Evolutionary conservation across 2,113 vertebrate genomes (phyloP), one percentile per base, ranked within the genome.

Genomic region (Pygoscelis antarcticus): DNA sequence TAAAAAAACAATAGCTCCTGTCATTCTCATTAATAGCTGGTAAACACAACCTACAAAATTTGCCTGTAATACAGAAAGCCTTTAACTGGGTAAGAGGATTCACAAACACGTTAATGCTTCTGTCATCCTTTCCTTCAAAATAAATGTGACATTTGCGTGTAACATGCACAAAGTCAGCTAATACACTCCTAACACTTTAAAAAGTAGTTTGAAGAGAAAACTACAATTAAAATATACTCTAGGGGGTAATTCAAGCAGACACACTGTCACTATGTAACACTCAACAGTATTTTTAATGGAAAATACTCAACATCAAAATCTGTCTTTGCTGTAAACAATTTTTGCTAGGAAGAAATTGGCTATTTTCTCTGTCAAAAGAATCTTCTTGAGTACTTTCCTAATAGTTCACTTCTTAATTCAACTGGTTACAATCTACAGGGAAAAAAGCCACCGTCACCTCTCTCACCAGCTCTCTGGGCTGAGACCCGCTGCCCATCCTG

Each of bases 401-500:
- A 38, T 1, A 26, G 16, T 19, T 64, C n/a, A 29, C 11, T 54
- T 40, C 49, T 69, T 32, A 49, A 74, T 20, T 42, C 38, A 52
- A 22, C 26, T 18, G 27, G 38, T 72, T 62, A 32, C 46, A 54
- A 13, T 16, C 65, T 7, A 38, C 10, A 68, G 23, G 6, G 19
- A 38, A 65, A 52, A 29, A 42, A 54, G 68, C 20, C 40, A 29
- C 3, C 0, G 1, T 3, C 26, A 22, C 12, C 21, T 34, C 60
- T 21, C 38, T 13, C 64, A 62, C 11, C 49, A 75, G 52, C 54
- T 65, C 77, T 32, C 27, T 4, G 1, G 30, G 58, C 46, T 76
- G 36, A n/a, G 34, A 42, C 16, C 15, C 2, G 0, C 14, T 26
- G n/a, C 34, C 44, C 2, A 2, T 7, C 22, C 21, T 0, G 9